Evolutionary conservation across 2,888 invertebrate genomes (phyloP).

Genomic region (Xanthorhoe spadicearia): DNA sequence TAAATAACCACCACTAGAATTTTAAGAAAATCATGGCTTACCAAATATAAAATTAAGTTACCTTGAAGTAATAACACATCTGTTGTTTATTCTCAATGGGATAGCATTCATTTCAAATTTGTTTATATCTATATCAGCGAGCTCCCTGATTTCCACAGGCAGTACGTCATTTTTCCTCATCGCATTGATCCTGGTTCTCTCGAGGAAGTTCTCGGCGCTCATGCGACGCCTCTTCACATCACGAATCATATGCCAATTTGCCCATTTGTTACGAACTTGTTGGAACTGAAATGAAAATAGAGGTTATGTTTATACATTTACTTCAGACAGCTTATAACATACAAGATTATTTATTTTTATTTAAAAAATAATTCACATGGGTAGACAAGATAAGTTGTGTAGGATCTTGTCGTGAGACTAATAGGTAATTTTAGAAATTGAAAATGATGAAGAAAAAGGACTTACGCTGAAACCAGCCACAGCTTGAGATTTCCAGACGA

Average conservation of each 20-base stretch:
- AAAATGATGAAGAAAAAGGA: background rate
- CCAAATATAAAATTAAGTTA: conserved; percentile 39
- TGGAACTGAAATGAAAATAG: conserved; percentile 82
- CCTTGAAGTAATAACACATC: conserved; percentile 95
- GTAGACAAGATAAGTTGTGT: too few species aligned
- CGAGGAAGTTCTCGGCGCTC: conserved; percentile 89
- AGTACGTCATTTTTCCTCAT: conserved; percentile 93
- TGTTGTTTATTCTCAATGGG: conserved; percentile 86
- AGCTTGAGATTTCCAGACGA: conserved; percentile 71
- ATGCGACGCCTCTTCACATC: conserved; percentile 93
- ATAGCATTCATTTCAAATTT: conserved; percentile 91
- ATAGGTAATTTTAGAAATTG: too few species aligned
- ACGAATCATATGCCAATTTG: conserved; percentile 92
- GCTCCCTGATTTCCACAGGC: conserved; percentile 91
- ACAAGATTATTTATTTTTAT: too few species aligned
- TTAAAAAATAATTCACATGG: too few species aligned
- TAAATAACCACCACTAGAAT: background rate
- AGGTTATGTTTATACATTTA: background rate
- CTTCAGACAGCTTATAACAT: too few species aligned
- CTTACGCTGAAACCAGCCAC: conserved; percentile 70
- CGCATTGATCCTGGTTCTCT: conserved; percentile 92
- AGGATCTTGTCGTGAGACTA: too few species aligned
- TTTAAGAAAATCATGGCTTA: background rate
- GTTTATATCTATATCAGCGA: conserved; percentile 90
- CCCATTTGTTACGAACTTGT: conserved; percentile 91